Evolutionary conservation across 1,140 invertebrate genomes (phyloP), one percentile per base, ranked within the genome.

Genomic region (Aphelenchoides avenae): DNA sequence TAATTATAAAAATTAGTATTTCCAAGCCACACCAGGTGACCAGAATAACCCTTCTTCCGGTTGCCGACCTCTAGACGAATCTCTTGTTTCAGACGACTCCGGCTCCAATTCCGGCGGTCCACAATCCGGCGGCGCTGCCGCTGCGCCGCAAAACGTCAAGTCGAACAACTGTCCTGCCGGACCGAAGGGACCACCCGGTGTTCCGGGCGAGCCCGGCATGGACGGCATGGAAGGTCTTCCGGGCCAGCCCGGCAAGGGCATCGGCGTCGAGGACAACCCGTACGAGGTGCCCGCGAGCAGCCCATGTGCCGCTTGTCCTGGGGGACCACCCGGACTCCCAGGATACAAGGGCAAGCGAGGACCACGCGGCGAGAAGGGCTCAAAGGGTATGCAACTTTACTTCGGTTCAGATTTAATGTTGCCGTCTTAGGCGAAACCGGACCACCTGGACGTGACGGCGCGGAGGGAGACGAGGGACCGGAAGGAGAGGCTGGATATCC

Each of bases 301-400:
- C n/a, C n/a, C n/a, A n/a, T n/a, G n/a, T n/a, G 42, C 7, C 29
- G 52, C 42, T 24, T 64, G 61, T 37, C 61, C 61, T 13, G 41
- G 52, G 31, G 61, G 61, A 18, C 61, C 61, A 26, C 52, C 61
- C 22, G 61, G 61, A 2, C 37, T 50, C 22, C 61, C 61, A n/a
- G 61, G 61, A 30, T 66, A 66, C 22, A 64, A 64, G 48, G 61
- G 61, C 18, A 54, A 43, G 30, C 49, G 62, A 34, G 61, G 61
- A 33, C 46, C 39, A 39, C 51, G 62, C 13, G 61, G 61, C 18
- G 64, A 68, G 6, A 66, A 66, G 30, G 61, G 61, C 7, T 34
- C 42, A 13, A 60, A 50, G 41, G 61, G 59, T 6, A 20, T 3
- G 3, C n/a, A n/a, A n/a, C n/a, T n/a, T n/a, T n/a, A n/a, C n/a